Evolutionary conservation across 2,888 invertebrate genomes (phyloP).

Genomic region (Megamerina dolium): DNA sequence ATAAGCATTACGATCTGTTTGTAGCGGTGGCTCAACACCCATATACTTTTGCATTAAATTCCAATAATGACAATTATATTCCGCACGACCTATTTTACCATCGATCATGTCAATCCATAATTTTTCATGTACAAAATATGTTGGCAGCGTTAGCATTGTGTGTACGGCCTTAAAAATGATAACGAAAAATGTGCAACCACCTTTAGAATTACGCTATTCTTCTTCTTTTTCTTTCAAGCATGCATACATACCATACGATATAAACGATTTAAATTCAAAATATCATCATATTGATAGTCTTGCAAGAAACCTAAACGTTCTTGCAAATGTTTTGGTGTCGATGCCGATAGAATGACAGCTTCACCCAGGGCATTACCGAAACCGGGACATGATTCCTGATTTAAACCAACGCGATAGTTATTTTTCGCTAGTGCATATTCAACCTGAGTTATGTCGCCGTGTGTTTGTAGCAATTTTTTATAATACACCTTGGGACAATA

Average conservation of each 20-base stretch:
- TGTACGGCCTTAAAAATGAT: constrained; percentile 53
- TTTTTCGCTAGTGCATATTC: constrained; percentile 32
- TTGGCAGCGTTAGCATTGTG: constrained; percentile 64
- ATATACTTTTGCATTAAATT: constrained; percentile 55
- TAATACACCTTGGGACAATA: constrained; percentile 36
- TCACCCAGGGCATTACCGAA: constrained; percentile 34
- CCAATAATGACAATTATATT: constrained; percentile 62
- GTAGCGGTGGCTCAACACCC: constrained; percentile 58
- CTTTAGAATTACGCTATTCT: too few relatives aligned
- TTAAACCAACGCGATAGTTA: constrained; percentile 29
- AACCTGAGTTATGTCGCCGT: constrained; percentile 33
- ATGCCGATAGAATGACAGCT: constrained; percentile 51
- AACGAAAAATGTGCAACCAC: too few relatives aligned
- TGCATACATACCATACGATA: constrained; percentile 24
- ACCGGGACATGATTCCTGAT: constrained; percentile 39
- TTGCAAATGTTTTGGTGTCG: constrained; percentile 61
- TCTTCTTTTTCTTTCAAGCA: too few relatives aligned
- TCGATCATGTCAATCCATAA: constrained; percentile 59
- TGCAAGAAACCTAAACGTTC: constrained; percentile 21
- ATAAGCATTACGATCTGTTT: constrained; percentile 58
- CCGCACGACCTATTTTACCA: constrained; percentile 52
- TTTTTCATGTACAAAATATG: constrained; percentile 61
- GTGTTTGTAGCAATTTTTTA: constrained; percentile 44
- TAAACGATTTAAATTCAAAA: constrained; percentile 28
- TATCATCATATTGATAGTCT: constrained; percentile 27